Evolutionary conservation across 2,113 vertebrate species (phyloP).

Genomic region (Pundamilia nyererei): DNA sequence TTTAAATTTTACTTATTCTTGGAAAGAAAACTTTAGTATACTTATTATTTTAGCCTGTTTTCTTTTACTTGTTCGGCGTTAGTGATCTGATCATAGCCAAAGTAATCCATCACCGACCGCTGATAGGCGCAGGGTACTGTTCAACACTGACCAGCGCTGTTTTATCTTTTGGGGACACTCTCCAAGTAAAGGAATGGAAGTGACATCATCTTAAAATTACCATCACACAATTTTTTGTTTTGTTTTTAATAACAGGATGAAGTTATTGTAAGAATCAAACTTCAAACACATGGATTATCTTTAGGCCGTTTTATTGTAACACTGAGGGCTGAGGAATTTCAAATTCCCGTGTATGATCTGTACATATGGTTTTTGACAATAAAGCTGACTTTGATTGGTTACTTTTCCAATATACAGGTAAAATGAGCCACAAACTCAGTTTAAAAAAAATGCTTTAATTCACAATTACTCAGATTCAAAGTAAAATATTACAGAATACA

Average conservation of each 20-base stretch:
- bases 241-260: neutral
- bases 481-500: neutral
- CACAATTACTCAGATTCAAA: neutral
- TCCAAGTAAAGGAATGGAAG: neutral
- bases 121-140: fast-evolving
- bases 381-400: neutral
- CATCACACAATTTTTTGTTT: neutral
- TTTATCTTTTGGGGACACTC: neutral
- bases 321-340: neutral
- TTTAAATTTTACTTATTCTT: neutral
- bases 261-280: neutral
- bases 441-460: neutral
- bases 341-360: fast-evolving
- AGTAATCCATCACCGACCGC: fast-evolving
- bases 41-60: neutral
- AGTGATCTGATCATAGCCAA: neutral
- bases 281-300: neutral
- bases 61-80: neutral
- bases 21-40: neutral
- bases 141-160: neutral
- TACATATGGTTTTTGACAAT: neutral
- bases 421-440: neutral
- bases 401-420: neutral
- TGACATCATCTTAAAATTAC: neutral
- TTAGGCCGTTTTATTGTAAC: neutral